Percentiles rank a stretch among this genome's conserved stretches.
Evolutionary conservation across 2,888 invertebrate genomes (phyloP).

Genomic region (Lypha dubia): DNA sequence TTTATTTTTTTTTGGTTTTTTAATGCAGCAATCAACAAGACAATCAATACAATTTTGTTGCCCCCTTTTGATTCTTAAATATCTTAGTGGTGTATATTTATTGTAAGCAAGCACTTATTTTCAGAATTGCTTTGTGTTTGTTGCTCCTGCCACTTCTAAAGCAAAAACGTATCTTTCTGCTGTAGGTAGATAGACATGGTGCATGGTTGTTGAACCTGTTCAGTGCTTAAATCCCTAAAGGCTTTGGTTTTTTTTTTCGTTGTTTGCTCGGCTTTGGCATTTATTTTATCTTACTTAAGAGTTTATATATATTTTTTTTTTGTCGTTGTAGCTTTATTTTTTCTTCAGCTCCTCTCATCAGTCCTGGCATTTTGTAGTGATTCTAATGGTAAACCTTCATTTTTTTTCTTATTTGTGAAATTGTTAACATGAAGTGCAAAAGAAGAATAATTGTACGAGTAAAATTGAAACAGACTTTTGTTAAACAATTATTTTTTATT

Average conservation of each 20-base stretch:
- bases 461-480: slow-evolving; percentile 58
- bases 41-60: slow-evolving; percentile 63
- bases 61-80: not conserved
- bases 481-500: slow-evolving; percentile 59
- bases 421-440: slow-evolving; percentile 31
- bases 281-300: slow-evolving; percentile 38
- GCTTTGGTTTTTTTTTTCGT: too few relatives aligned
- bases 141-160: not conserved
- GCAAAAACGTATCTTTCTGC: slow-evolving; percentile 13
- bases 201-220: slow-evolving; percentile 69
- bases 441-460: slow-evolving; percentile 9
- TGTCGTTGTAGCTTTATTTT: not conserved
- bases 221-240: slow-evolving; percentile 64
- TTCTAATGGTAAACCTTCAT: slow-evolving; percentile 60
- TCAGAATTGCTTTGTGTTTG: not conserved
- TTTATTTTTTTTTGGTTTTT: not conserved
- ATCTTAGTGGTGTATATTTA: not conserved
- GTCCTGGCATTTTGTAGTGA: slow-evolving; percentile 4
- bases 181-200: slow-evolving; percentile 41
- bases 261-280: slow-evolving; percentile 43
- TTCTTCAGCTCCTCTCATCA: not conserved
- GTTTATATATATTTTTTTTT: not conserved
- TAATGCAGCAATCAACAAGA: slow-evolving; percentile 56
- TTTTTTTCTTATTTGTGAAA: slow-evolving; percentile 12
- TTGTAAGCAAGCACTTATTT: slow-evolving; percentile 1